Conservation (phyloP, 2,113 vertebrate species). For the Dicentrarchus labrax region DNA sequence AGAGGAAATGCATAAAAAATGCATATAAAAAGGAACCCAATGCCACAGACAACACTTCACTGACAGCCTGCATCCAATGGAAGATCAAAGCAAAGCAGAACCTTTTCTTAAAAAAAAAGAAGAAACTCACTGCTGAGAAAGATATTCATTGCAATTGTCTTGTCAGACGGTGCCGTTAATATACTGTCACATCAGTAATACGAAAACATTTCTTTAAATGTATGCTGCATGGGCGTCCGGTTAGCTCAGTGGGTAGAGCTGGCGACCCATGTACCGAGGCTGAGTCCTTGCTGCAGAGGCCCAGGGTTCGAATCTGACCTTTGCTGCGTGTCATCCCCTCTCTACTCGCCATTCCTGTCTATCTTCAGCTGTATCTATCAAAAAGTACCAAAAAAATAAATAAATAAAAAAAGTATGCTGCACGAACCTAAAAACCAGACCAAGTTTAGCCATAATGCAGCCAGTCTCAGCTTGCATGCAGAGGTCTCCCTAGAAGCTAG, state of each 20-base stretch:
- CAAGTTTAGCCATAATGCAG: background rate
- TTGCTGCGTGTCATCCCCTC: no score
- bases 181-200: background rate
- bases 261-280: no score
- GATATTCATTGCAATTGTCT: background rate
- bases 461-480: background rate
- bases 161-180: background rate
- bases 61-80: background rate
- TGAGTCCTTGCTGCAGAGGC: no score
- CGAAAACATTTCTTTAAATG: background rate
- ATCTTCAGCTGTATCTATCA: no score
- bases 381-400: no score
- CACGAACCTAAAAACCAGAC: background rate
- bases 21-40: constrained; percentile 10
- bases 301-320: no score
- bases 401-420: no score
- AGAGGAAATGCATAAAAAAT: constrained; percentile 38
- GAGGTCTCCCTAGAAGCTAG: background rate
- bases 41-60: constrained; percentile 21
- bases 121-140: background rate
- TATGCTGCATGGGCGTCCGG: no score
- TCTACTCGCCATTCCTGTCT: no score
- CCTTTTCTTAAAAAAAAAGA: background rate
- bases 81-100: constrained; percentile 16
- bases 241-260: no score